These are phyloP conservation scores for Drosophila pandora DNA, from an alignment of 1,140 invertebrate genomes.

Conservation along the genomic window DNA sequence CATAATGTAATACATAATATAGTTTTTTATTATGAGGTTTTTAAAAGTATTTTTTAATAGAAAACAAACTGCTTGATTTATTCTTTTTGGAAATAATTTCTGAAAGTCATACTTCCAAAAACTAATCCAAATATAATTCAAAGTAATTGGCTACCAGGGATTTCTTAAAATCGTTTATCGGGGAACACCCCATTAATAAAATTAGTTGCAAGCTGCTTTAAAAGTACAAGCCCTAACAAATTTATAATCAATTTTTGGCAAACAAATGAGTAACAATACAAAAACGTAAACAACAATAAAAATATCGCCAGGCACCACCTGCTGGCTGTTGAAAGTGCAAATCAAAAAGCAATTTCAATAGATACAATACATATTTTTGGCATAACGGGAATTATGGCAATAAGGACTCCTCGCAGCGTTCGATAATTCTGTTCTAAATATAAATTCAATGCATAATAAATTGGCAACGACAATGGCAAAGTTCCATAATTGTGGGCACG, in stretches of 20 bases:
- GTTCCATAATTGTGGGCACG: constrained; percentile 51
- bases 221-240: too few species aligned
- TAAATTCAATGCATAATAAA: constrained; percentile 40
- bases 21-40: too few species aligned
- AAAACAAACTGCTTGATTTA: too few species aligned
- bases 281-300: constrained; percentile 26
- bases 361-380: constrained; percentile 8
- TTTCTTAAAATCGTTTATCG: constrained; percentile 18
- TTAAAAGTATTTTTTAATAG: too few species aligned
- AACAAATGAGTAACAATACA: constrained; percentile 9
- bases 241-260: neutral
- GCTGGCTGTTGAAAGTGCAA: constrained; percentile 45
- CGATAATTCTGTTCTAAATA: constrained; percentile 23
- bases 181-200: constrained; percentile 7
- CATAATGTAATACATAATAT: too few species aligned
- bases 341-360: constrained; percentile 41
- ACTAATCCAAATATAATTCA: neutral
- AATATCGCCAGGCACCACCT: constrained; percentile 46
- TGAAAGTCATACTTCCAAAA: neutral
- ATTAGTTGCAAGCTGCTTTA: constrained; percentile 9
- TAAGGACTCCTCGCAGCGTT: constrained; percentile 4
- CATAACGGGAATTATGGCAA: constrained; percentile 38
- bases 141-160: neutral
- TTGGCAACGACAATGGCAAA: constrained; percentile 44
- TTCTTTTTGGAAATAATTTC: neutral